These are phyloP conservation scores for Drosophila insularis DNA, from an alignment of 1,140 invertebrate species.

Conservation along the genomic window DNA sequence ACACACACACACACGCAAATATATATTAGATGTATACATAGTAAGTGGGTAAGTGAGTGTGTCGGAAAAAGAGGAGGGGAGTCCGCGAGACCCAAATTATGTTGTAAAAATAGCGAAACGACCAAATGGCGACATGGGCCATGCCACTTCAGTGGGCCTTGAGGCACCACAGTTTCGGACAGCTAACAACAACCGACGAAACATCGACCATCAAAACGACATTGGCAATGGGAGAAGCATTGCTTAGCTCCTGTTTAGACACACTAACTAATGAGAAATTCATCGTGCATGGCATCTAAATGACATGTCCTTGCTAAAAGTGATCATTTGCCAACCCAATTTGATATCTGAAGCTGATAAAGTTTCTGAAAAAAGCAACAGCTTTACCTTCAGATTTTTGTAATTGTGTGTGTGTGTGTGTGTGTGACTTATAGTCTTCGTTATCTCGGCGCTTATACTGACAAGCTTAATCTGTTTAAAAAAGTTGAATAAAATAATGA, in stretches of 20 bases:
- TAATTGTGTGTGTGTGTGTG: no score
- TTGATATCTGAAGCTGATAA: background rate
- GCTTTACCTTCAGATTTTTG: no score
- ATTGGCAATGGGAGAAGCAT: background rate
- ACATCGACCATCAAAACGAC: background rate
- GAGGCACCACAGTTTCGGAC: background rate
- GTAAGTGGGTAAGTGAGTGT: background rate
- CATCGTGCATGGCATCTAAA: background rate
- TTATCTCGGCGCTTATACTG: no score
- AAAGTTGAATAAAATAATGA: no score
- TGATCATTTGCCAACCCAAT: background rate
- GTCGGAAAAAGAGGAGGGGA: background rate
- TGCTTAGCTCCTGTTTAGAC: background rate
- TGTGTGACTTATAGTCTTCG: no score
- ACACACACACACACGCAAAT: conserved; percentile 12
- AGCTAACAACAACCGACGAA: background rate
- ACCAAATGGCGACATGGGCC: conserved; percentile 42
- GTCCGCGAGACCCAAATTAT: conserved; percentile 53
- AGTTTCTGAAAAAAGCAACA: no score
- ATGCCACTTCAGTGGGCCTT: conserved; percentile 27
- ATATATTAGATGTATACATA: background rate
- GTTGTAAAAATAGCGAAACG: conserved; percentile 64
- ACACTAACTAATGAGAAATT: conserved; percentile 1
- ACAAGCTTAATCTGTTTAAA: no score
- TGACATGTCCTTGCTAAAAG: conserved; percentile 1